phyloP scores from a whole-genome alignment of 1,140 invertebrate genomes.

The Pachypsylla venusta region DNA sequence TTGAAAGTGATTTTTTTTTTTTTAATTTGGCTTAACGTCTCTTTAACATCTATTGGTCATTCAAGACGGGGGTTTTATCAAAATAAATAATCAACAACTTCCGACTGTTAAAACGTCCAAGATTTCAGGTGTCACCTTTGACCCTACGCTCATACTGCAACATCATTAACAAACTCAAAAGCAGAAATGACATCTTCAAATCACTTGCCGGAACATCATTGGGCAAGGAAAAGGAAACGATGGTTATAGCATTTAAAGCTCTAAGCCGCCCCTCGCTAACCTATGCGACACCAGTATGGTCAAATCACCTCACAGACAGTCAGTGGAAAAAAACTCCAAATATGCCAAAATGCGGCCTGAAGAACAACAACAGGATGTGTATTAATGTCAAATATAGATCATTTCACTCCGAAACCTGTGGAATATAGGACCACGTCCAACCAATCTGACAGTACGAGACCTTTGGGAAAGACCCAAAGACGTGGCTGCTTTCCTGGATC shows the following conservation, averaged over 20 bases:
- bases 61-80: too few relatives aligned
- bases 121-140: background rate
- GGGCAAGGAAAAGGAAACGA: conserved; percentile 5
- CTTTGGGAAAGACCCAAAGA: too few relatives aligned
- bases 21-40: too few relatives aligned
- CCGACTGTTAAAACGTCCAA: too few relatives aligned
- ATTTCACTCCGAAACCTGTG: background rate
- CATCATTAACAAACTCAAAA: background rate
- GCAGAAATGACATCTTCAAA: conserved; percentile 1
- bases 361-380: background rate
- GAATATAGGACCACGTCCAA: too few relatives aligned
- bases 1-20: too few relatives aligned
- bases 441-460: too few relatives aligned
- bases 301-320: background rate
- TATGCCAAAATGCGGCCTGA: background rate
- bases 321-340: background rate
- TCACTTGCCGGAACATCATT: background rate
- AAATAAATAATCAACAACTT: too few relatives aligned
- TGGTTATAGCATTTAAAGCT: background rate
- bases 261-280: background rate
- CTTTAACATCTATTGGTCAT: too few relatives aligned
- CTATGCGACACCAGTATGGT: background rate
- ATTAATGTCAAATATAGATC: background rate
- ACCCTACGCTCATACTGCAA: background rate
- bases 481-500: too few relatives aligned